These are phyloP conservation scores for Mesitornis unicolor DNA, from an alignment of 2,113 vertebrate species.

Conservation along the genomic window DNA sequence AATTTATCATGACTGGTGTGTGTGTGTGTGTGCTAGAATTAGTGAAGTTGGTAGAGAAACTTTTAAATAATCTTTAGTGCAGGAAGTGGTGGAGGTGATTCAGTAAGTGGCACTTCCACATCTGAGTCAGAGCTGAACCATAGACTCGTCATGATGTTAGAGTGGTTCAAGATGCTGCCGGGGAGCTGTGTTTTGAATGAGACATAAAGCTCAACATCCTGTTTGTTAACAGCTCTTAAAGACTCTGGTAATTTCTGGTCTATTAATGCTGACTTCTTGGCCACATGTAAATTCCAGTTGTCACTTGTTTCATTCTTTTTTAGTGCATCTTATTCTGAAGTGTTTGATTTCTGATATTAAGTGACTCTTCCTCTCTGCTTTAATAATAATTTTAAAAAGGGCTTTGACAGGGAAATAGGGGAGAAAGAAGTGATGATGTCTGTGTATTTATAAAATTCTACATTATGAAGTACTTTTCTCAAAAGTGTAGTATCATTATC, in stretches of 20 bases:
- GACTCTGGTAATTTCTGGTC: neutral
- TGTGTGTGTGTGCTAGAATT: neutral
- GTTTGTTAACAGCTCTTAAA: neutral
- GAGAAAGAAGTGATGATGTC: neutral
- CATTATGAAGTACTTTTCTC: neutral
- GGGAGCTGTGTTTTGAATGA: neutral
- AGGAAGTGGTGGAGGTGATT: constrained; percentile 38
- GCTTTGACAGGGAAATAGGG: neutral
- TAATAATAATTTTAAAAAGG: neutral
- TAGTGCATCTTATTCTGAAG: neutral
- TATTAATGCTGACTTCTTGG: neutral
- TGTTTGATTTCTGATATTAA: neutral
- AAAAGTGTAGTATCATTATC: neutral
- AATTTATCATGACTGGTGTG: neutral
- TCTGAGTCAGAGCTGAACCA: constrained; percentile 16
- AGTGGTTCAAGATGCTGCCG: neutral
- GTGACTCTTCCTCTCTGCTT: neutral
- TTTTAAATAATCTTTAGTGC: neutral
- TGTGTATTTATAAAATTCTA: neutral
- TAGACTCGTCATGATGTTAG: neutral
- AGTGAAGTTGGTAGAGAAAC: neutral
- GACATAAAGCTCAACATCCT: neutral
- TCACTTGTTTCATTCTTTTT: neutral
- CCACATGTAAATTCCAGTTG: neutral
- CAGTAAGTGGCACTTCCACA: neutral